Evolutionary conservation across 2,888 invertebrate species (phyloP).

Genomic region (Noctua fimbriata): DNA sequence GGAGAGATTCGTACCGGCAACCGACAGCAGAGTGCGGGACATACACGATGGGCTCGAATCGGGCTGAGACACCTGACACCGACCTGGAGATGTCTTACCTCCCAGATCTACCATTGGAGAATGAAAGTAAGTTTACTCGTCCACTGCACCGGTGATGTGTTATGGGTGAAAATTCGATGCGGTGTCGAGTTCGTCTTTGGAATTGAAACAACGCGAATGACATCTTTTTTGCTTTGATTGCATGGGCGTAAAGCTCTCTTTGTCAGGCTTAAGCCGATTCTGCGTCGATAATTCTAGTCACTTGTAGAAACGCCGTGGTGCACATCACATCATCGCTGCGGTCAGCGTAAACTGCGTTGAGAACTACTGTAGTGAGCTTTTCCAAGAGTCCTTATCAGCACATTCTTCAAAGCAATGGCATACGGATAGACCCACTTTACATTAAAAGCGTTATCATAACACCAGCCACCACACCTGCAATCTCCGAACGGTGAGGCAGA

Average conservation of each 20-base stretch:
- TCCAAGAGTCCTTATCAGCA: background rate
- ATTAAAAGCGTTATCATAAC: background rate
- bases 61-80: conserved; percentile 72
- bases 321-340: background rate
- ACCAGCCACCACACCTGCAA: background rate
- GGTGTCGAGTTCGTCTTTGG: background rate
- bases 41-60: conserved; percentile 29
- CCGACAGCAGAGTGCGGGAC: conserved; percentile 28
- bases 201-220: background rate
- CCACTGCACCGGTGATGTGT: background rate
- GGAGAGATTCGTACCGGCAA: background rate
- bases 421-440: background rate
- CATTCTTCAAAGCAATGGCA: background rate
- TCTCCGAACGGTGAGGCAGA: background rate
- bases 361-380: background rate
- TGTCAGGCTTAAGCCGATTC: background rate
- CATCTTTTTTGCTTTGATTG: background rate
- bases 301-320: background rate
- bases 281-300: background rate
- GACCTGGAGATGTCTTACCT: conserved; percentile 82
- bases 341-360: background rate
- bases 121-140: conserved; percentile 68
- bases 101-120: conserved; percentile 80
- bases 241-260: background rate
- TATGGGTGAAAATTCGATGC: background rate